A percentile compares a stretch with the other conserved stretches of the same genome.
Conservation (phyloP, 2,797 vertebrate genomes). For the Lacerta bilineata region DNA sequence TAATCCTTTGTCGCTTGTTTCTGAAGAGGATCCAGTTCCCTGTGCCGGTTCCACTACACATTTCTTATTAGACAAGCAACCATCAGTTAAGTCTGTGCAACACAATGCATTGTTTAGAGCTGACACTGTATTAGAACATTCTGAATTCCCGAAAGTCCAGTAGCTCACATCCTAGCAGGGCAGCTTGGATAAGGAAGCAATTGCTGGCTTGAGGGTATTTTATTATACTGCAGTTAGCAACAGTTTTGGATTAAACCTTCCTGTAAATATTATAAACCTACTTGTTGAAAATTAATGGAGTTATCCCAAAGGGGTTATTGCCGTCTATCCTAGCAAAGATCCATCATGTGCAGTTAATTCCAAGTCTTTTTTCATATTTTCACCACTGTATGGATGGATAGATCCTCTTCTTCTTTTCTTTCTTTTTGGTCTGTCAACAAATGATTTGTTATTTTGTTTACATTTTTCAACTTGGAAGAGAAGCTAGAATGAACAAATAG, state of each 20-base stretch:
- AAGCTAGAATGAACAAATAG: constrained; percentile 50
- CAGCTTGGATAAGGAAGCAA: background rate
- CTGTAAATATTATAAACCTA: constrained; percentile 21
- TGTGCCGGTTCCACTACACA: background rate
- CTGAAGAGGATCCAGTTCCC: background rate
- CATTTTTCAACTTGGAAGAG: constrained; percentile 52
- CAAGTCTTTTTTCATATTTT: constrained; percentile 55
- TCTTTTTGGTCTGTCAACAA: constrained; percentile 37
- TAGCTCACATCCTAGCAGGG: background rate
- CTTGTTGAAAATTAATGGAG: constrained; percentile 14
- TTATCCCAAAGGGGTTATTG: background rate
- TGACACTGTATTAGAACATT: constrained; percentile 7
- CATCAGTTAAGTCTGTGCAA: background rate
- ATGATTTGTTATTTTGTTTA: constrained; percentile 54
- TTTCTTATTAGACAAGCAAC: background rate
- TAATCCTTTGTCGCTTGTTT: background rate
- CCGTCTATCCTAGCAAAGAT: constrained; percentile 37
- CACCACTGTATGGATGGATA: constrained; percentile 61
- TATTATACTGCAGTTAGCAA: background rate
- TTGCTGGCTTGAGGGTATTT: background rate
- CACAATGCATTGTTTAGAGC: background rate
- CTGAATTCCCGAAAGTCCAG: constrained; percentile 46
- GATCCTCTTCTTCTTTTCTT: constrained; percentile 41
- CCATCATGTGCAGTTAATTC: constrained; percentile 48
- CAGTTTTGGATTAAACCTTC: background rate